Evolutionary conservation across 2,888 invertebrate species (phyloP).

Genomic region (Cabera pusaria): DNA sequence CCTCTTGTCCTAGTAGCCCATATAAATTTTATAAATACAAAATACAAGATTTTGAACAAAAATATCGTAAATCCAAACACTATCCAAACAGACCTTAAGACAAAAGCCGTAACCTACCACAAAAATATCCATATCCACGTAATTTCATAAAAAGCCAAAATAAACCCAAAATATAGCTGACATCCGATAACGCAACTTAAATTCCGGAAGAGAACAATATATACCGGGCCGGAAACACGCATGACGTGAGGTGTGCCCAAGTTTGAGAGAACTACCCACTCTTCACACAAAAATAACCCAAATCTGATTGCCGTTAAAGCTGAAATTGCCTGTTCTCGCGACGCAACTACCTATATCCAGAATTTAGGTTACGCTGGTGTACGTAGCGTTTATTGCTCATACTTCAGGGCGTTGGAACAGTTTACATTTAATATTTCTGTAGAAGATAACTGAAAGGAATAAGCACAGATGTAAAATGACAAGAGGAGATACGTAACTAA

Average conservation of each 20-base stretch:
- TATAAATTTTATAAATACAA: no score
- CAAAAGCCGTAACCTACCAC: no score
- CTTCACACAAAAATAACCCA: conserved; percentile 4
- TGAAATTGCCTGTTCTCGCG: conserved; percentile 5
- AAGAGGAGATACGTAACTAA: no score
- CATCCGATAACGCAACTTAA: conserved; percentile 12
- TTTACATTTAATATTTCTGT: conserved; percentile 11
- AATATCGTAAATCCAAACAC: no score
- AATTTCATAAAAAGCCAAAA: no score
- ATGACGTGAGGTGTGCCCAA: conserved; percentile 17
- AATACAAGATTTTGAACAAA: no score
- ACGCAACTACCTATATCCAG: conserved; percentile 8
- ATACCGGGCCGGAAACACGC: conserved; percentile 18
- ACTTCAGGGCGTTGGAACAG: conserved; percentile 28
- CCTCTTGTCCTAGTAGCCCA: no score
- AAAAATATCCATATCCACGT: no score
- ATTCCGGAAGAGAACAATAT: conserved; percentile 20
- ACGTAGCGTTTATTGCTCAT: conserved; percentile 40
- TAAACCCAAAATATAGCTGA: conserved; percentile 5
- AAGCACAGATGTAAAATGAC: no score
- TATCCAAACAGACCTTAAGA: no score
- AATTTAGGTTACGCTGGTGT: conserved; percentile 33
- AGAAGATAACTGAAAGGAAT: neutral
- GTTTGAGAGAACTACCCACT: conserved; percentile 3
- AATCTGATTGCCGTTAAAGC: neutral